Evolutionary conservation across 1,140 invertebrate genomes (phyloP), one percentile per base, ranked within the genome.

Genomic region (Sarcophaga peregrina): DNA sequence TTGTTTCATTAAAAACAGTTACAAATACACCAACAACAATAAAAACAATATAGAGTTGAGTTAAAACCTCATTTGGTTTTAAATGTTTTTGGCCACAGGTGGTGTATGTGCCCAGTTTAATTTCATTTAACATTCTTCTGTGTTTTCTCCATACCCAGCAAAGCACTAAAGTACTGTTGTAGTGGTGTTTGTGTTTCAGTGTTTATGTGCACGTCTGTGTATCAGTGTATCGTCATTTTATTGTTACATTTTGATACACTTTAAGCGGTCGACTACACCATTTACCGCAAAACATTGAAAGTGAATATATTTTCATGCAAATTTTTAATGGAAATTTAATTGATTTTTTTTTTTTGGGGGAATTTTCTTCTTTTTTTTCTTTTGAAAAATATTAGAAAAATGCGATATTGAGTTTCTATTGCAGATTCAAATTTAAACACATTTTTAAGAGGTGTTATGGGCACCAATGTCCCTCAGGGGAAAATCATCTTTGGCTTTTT

Each of bases 61-160:
- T 78, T 78, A 78, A 37, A 78, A 78, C 75, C 75, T 78, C 75
- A 78, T 78, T 78, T 78, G n/a, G 75, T 78, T 78, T 78, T 78
- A 78, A 78, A 78, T 78, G 75, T 15, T 78, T 50, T 78, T 78
- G 75, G 75, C 75, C 75, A 78, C 75, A 78, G 75, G 75, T 78
- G 75, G 75, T 78, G 48, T 78, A 78, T 78, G 75, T 48, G 75
- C 75, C 75, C 50, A 47, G 47, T 78, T 78, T 78, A 78, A 78
- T 78, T 78, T 78, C 75, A 78, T 78, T 78, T 78, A 78, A 78
- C 75, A 78, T 78, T 78, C 47, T 78, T 78, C 75, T 8, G 17
- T 20, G 25, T 37, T 1, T 4, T 37, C 25, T 37, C 25, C 25
- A 37, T 37, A 37, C 25, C 1, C 25, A 2, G 25, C 25, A 37